Base-by-base conservation (phyloP, 2,888 invertebrate genomes). In the Noctua janthe region DNA sequence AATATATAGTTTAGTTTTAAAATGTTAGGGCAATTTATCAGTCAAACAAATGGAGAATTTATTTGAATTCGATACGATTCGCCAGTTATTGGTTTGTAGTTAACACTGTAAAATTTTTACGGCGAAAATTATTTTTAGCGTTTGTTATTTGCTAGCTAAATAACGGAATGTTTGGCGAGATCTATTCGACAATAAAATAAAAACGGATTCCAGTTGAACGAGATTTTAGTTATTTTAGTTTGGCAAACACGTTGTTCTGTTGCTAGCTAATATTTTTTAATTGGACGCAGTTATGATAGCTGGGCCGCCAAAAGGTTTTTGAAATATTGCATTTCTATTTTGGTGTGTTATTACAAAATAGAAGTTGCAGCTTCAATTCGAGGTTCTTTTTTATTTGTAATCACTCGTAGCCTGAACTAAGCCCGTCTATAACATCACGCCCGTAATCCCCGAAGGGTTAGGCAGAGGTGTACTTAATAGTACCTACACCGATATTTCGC, bases 111-210 rank as follows among this genome's bases (percentile, higher is more conserved):
- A 70, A 71, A 77, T 2, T 75, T 87, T 77, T 56, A 71, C 43
- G 43, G 15, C 13, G 29, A 49, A 69, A 75, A 75, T 73, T 69
- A 67, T 87, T 86, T 83, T 86, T 59, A 71, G 75, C 64, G 66
- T 73, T 84, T 84, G 76, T 77, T 84, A 72, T 85, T 87, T 83
- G 67, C 51, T 15, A 17, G 66, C 74, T 81, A 75, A 83, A 84
- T 87, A 77, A 87, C 72, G 70, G 39, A 69, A 78, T 78, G 56
- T 81, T 84, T 77, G 84, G 10, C 29, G 54, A 62, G 59, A 84
- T 84, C 74, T 81, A 81, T 81, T 81, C 74, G 47, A 67, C 73
- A 51, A 1, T 71, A 83, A 87, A 84, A 87, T 87, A 78, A 81
- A 86, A 75, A 70, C 62, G 23, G 29, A 71, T 81, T 80, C 29